These are phyloP conservation scores for Conistra vaccinii DNA, from an alignment of 2,888 invertebrate genomes.

Conservation along the genomic window DNA sequence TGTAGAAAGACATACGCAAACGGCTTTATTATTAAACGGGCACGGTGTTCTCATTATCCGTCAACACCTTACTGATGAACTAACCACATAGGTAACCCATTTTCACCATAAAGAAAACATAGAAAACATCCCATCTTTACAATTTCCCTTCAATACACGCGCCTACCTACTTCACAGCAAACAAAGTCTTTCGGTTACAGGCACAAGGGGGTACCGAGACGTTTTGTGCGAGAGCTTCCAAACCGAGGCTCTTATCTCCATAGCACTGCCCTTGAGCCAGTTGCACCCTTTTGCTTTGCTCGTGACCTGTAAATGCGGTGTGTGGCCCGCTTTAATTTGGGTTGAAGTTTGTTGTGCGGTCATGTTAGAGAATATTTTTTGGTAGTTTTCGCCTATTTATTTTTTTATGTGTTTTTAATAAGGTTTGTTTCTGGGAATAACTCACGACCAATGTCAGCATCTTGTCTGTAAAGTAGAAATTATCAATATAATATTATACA, in stretches of 20 bases:
- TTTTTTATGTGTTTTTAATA: background rate
- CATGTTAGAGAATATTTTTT: slow-evolving; percentile 25
- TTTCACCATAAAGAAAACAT: slow-evolving; percentile 5
- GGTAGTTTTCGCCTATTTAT: background rate
- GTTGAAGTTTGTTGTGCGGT: slow-evolving; percentile 18
- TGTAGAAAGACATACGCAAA: background rate
- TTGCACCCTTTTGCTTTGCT: slow-evolving; percentile 56
- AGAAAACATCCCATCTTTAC: background rate
- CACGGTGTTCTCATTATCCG: background rate
- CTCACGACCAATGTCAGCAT: background rate
- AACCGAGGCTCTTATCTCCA: slow-evolving; percentile 45
- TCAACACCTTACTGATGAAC: slow-evolving; percentile 11
- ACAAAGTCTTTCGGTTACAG: slow-evolving; percentile 27
- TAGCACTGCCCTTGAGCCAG: slow-evolving; percentile 56
- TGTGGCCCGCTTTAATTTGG: slow-evolving; percentile 30
- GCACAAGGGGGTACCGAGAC: slow-evolving; percentile 34
- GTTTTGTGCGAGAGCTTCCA: slow-evolving; percentile 40
- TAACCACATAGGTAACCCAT: slow-evolving; percentile 30
- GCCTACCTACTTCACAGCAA: slow-evolving; percentile 11
- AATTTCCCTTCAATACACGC: slow-evolving; percentile 23
- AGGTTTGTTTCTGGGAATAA: background rate
- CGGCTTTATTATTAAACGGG: background rate
- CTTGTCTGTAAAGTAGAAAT: background rate
- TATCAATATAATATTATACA: background rate
- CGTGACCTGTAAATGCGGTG: slow-evolving; percentile 49